Evolutionary conservation across 2,888 invertebrate genomes (phyloP).

Genomic region (Euzetes globulus): DNA sequence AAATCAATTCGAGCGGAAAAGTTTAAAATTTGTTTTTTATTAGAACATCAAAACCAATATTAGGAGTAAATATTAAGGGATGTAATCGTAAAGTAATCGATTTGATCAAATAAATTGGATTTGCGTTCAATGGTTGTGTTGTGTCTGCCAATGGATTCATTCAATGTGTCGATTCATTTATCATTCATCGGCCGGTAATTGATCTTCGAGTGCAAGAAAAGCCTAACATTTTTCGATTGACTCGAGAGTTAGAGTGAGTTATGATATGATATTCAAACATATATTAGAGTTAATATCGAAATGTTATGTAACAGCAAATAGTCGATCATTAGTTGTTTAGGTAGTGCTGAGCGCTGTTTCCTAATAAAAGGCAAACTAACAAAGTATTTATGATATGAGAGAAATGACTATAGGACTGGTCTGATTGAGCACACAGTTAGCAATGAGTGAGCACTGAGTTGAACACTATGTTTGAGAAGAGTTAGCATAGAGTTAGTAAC

Average conservation of each 20-base stretch:
- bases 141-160: neutral
- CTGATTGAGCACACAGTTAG: slow-evolving; percentile 12
- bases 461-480: neutral
- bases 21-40: neutral
- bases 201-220: neutral
- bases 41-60: too few species aligned
- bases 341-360: neutral
- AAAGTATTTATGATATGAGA: slow-evolving; percentile 11
- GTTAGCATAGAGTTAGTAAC: slow-evolving; percentile 10
- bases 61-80: too few species aligned
- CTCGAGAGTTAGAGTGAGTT: neutral
- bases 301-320: neutral
- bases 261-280: slow-evolving; percentile 12
- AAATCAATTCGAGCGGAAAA: neutral
- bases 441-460: too few species aligned
- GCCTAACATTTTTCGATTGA: neutral
- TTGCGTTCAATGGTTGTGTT: too few species aligned
- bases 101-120: too few species aligned
- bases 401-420: slow-evolving; percentile 21
- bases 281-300: slow-evolving; percentile 10
- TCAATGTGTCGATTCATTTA: neutral
- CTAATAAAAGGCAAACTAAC: slow-evolving; percentile 23
- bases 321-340: slow-evolving; percentile 11
- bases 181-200: neutral
- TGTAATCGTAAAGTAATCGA: neutral